Evolutionary conservation across 2,888 invertebrate species (phyloP).

Genomic region (Drosophila meridiana): DNA sequence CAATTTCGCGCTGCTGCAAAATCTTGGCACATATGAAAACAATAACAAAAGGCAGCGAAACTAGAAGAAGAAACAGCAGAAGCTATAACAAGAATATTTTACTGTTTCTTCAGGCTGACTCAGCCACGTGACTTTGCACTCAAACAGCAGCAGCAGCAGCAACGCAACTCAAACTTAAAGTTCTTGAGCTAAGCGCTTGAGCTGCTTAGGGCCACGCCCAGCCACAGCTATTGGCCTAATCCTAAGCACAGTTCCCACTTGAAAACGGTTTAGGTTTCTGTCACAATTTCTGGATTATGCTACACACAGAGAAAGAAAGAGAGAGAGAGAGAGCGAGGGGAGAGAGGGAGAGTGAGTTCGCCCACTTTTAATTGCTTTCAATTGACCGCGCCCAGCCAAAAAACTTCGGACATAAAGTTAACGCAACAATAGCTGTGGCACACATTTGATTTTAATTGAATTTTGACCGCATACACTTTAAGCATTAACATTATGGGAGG

Average conservation of each 20-base stretch:
- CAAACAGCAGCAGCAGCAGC: neutral
- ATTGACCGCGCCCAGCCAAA: conserved; percentile 55
- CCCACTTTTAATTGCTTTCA: conserved; percentile 69
- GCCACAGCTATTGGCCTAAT: neutral
- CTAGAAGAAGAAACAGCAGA: neutral
- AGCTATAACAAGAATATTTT: conserved; percentile 14
- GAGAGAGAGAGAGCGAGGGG: no score
- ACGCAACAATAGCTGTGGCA: conserved; percentile 49
- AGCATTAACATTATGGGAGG: conserved; percentile 28
- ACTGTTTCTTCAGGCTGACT: neutral
- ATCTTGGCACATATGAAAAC: conserved; percentile 19
- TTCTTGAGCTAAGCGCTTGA: conserved; percentile 10
- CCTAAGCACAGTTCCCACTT: conserved; percentile 1
- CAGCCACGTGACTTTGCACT: conserved; percentile 10
- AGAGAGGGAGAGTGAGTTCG: no score
- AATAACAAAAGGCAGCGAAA: conserved; percentile 10
- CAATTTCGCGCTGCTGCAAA: conserved; percentile 16
- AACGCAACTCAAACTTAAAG: neutral
- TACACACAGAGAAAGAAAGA: neutral
- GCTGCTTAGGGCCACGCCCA: conserved; percentile 14
- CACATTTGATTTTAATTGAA: conserved; percentile 59
- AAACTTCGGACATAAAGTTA: conserved; percentile 65
- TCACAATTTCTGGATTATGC: neutral
- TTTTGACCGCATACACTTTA: conserved; percentile 54
- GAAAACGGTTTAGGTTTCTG: conserved; percentile 8